A percentile compares a stretch with the other conserved stretches of the same genome.
phyloP scores from a whole-genome alignment of 1,140 invertebrate species.

The Hetaerina americana region DNA sequence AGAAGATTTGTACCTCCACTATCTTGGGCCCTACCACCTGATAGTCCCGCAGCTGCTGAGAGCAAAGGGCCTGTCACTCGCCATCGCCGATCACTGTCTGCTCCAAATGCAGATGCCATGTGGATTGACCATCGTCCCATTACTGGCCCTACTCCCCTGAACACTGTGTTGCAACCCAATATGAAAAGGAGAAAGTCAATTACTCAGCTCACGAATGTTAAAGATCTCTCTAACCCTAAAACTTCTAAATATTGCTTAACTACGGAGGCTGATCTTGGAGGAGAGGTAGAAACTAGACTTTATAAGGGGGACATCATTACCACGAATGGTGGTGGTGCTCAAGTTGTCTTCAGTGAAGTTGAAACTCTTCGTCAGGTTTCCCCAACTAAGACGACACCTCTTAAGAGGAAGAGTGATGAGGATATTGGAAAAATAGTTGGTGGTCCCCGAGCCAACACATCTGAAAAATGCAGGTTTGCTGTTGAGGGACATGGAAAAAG shows the following conservation, averaged over 20 bases:
- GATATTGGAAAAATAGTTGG: background rate
- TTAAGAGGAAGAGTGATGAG: background rate
- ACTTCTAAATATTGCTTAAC: constrained; percentile 82
- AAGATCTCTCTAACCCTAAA: constrained; percentile 57
- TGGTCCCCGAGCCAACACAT: background rate
- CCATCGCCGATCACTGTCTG: constrained; percentile 64
- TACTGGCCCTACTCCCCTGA: constrained; percentile 46
- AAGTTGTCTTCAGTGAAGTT: constrained; percentile 91
- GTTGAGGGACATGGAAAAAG: constrained; percentile 17
- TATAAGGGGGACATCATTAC: constrained; percentile 90
- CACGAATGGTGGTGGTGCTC: constrained; percentile 82
- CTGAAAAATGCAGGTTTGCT: constrained; percentile 12
- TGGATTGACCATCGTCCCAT: constrained; percentile 86
- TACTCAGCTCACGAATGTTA: constrained; percentile 53
- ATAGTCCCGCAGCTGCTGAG: background rate
- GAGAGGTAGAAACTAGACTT: constrained; percentile 82
- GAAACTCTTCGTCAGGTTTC: constrained; percentile 80
- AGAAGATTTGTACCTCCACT: background rate
- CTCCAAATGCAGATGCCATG: constrained; percentile 44
- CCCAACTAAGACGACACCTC: constrained; percentile 34
- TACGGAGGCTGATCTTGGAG: constrained; percentile 81
- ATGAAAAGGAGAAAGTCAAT: constrained; percentile 73
- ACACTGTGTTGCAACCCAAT: constrained; percentile 75
- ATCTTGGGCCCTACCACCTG: background rate
- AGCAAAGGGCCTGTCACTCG: constrained; percentile 52